These are phyloP conservation scores for Halcyon senegalensis DNA, from an alignment of 2,113 vertebrate genomes.

Conservation along the genomic window DNA sequence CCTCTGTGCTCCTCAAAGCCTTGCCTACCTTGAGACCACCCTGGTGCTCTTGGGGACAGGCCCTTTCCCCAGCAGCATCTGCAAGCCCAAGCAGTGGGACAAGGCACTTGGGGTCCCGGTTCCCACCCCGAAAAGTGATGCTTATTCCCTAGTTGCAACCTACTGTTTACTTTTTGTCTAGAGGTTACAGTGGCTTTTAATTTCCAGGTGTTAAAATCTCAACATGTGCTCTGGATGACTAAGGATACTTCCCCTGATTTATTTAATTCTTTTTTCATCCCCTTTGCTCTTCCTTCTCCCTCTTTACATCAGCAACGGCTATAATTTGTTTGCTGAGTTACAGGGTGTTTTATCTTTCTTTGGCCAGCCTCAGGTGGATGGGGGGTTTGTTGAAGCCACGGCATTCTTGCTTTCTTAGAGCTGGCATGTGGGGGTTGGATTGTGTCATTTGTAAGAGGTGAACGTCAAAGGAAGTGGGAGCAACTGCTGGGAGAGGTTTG, in stretches of 20 bases:
- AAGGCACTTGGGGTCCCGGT: fast-evolving
- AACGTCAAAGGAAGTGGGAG: constrained; percentile 61
- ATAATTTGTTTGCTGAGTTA: constrained; percentile 2
- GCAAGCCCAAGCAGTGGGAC: not conserved
- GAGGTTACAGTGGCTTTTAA: not conserved
- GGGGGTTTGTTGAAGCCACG: not conserved
- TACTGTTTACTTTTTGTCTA: not conserved
- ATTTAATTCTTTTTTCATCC: not conserved
- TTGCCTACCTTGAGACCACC: not conserved
- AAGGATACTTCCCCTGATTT: not conserved
- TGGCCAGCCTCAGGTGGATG: not conserved
- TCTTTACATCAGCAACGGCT: not conserved
- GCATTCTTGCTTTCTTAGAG: constrained; percentile 12
- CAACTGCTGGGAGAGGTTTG: constrained; percentile 20
- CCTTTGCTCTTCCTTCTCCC: not conserved
- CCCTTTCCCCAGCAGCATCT: not conserved
- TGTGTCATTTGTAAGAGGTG: constrained; percentile 54
- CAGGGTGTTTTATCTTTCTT: constrained; percentile 15
- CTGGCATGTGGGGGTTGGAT: constrained; percentile 31
- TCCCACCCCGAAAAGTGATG: not conserved
- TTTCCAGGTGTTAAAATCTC: not conserved
- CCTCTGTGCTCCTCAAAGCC: not conserved
- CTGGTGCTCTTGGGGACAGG: fast-evolving
- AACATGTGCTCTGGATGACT: not conserved
- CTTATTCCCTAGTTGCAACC: not conserved